These are phyloP conservation scores for Hoplostethus mediterraneus DNA, from an alignment of 2,797 vertebrate species.

Conservation along the genomic window DNA sequence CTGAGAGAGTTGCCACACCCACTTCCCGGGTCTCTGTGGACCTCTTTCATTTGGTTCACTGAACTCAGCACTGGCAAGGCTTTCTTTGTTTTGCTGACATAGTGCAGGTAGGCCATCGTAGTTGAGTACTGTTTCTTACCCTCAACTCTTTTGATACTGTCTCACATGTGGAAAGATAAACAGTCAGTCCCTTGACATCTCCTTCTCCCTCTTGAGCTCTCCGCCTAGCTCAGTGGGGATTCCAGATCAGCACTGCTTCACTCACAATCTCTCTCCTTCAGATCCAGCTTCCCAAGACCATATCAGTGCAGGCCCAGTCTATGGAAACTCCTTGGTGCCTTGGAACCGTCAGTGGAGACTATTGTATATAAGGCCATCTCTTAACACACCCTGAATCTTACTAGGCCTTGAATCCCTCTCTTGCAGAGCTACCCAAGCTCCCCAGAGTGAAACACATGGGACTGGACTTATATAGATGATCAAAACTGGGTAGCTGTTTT, in stretches of 20 bases:
- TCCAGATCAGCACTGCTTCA: slow-evolving; percentile 12
- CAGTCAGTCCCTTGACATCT: slow-evolving; percentile 30
- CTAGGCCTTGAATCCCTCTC: slow-evolving; percentile 5
- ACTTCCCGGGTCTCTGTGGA: background rate
- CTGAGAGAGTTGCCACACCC: slow-evolving; percentile 44
- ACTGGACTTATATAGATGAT: slow-evolving; percentile 25
- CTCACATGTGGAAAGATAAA: slow-evolving; percentile 40
- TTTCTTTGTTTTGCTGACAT: background rate
- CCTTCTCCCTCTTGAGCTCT: slow-evolving; percentile 20
- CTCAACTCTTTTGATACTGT: background rate
- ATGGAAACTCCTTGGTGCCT: background rate
- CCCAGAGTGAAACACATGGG: slow-evolving; percentile 26
- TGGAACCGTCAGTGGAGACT: slow-evolving; percentile 9
- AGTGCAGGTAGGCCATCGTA: slow-evolving; percentile 4
- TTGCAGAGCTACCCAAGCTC: slow-evolving; percentile 18
- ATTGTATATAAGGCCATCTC: slow-evolving; percentile 9
- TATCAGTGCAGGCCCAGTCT: background rate
- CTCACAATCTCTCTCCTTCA: background rate
- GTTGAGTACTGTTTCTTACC: slow-evolving; percentile 4
- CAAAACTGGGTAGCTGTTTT: slow-evolving; percentile 46
- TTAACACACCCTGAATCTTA: slow-evolving; percentile 13
- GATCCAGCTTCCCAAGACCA: background rate
- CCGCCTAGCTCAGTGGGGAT: slow-evolving; percentile 24
- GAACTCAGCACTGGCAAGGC: background rate
- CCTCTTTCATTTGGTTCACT: slow-evolving; percentile 39